Evolutionary conservation across 2,113 vertebrate species (phyloP).

Genomic region (Serinus canaria): DNA sequence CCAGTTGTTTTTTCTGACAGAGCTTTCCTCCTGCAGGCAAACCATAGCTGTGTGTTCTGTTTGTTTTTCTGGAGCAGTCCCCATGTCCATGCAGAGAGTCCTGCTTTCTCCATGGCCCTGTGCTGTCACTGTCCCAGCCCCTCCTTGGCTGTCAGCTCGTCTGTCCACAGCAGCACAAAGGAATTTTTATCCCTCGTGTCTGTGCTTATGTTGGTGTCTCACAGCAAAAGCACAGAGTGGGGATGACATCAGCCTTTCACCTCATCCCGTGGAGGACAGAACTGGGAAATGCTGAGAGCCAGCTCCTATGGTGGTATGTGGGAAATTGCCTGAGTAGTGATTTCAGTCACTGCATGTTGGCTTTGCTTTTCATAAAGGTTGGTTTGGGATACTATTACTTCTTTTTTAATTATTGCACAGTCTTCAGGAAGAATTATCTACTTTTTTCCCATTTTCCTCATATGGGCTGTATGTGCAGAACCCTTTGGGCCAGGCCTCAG

Average conservation of each 20-base stretch:
- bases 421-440: neutral
- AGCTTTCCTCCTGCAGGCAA: neutral
- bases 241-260: neutral
- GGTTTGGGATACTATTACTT: neutral
- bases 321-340: neutral
- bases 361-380: neutral
- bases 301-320: accelerated
- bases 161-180: neutral
- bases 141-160: neutral
- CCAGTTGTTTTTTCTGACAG: neutral
- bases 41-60: neutral
- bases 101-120: neutral
- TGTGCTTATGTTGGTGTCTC: neutral
- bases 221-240: neutral
- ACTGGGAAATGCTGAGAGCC: neutral
- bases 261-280: neutral
- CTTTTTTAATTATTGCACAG: neutral
- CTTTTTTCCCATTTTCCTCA: neutral
- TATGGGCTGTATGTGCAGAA: neutral
- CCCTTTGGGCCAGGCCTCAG: neutral
- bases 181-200: neutral
- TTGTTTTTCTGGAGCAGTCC: neutral
- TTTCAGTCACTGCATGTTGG: neutral
- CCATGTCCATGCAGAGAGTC: neutral
- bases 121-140: neutral